phyloP scores from a whole-genome alignment of 2,113 vertebrate species.

The Passer montanus region DNA sequence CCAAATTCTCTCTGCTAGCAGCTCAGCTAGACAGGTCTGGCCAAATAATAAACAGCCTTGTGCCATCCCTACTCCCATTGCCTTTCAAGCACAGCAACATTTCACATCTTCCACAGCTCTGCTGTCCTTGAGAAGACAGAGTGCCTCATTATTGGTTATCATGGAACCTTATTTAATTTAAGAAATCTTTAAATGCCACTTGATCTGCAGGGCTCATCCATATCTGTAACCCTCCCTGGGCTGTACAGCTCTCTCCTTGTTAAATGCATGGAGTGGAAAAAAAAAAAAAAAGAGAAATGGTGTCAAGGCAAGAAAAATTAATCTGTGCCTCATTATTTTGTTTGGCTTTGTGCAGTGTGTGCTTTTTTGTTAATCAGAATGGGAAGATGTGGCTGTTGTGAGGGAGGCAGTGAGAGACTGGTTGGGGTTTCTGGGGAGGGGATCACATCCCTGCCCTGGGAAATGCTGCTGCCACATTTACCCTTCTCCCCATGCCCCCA shows the following conservation, averaged over 20 bases:
- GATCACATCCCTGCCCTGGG: not conserved
- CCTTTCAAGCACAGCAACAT: not conserved
- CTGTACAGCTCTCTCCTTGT: not conserved
- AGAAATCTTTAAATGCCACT: conserved; percentile 29
- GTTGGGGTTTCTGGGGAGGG: not conserved
- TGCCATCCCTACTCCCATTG: not conserved
- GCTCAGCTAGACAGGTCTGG: not conserved
- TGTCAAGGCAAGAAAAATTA: not conserved
- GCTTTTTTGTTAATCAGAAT: not conserved
- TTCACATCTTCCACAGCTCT: not conserved
- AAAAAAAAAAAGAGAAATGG: not conserved
- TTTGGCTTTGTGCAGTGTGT: not conserved
- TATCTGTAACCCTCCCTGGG: not conserved
- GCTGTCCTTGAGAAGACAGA: conserved; percentile 24
- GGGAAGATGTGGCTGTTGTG: not conserved
- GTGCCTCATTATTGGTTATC: conserved; percentile 39
- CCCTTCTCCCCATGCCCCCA: not conserved
- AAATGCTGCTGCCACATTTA: not conserved
- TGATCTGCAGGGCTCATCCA: conserved; percentile 22
- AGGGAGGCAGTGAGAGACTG: not conserved
- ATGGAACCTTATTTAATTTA: conserved; percentile 35
- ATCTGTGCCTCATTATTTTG: not conserved
- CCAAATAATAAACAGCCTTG: not conserved
- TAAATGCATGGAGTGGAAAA: not conserved
- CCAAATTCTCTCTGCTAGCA: not conserved